Evolutionary conservation across 2,113 vertebrate genomes (phyloP).

Genomic region (Cyprinodon variegatus): DNA sequence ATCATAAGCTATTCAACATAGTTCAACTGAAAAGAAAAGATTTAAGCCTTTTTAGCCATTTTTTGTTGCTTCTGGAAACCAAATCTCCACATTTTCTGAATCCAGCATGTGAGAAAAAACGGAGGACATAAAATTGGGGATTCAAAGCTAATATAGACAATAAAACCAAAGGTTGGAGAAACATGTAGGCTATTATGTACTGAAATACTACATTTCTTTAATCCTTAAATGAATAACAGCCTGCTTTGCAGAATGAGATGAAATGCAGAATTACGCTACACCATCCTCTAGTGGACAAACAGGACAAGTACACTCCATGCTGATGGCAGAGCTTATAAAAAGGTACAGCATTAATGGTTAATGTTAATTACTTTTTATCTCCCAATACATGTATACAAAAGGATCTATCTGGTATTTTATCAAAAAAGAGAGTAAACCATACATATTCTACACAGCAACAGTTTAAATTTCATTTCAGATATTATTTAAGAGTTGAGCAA

Average conservation of each 20-base stretch:
- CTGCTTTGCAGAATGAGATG: neutral
- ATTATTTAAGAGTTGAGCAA: neutral
- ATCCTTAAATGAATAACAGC: neutral
- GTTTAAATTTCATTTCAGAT: neutral
- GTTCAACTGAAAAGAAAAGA: too few species aligned
- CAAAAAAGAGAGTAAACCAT: neutral
- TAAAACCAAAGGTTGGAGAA: neutral
- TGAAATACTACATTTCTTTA: neutral
- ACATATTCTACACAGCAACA: neutral
- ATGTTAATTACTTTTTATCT: neutral
- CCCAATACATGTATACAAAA: neutral
- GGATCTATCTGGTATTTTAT: neutral
- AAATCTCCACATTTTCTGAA: neutral
- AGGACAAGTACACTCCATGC: slow-evolving; percentile 37
- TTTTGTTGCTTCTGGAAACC: neutral
- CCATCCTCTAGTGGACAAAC: slow-evolving; percentile 70
- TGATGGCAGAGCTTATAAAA: neutral
- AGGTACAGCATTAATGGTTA: neutral
- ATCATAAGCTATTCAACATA: neutral
- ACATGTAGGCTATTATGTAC: neutral
- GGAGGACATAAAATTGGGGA: slow-evolving; percentile 3
- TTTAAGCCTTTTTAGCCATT: neutral
- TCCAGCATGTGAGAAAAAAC: neutral
- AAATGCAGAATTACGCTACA: slow-evolving; percentile 41
- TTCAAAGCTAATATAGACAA: slow-evolving; percentile 8